Evolutionary conservation across 2,797 vertebrate genomes (phyloP).

Genomic region (Lithobates sylvaticus): DNA sequence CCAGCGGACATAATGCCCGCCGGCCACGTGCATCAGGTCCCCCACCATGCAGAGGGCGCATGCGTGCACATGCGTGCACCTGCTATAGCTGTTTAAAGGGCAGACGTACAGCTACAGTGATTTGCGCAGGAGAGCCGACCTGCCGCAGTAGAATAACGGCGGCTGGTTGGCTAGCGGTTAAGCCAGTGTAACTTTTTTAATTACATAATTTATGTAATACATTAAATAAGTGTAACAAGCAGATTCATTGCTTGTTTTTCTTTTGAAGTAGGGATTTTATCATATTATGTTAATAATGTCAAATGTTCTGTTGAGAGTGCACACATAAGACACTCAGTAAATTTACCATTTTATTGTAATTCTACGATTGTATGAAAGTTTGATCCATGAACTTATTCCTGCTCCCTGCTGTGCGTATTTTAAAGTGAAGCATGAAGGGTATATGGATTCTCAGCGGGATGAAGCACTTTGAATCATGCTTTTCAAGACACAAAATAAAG

Average conservation of each 20-base stretch:
- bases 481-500: conserved; percentile 48
- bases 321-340: conserved; percentile 24
- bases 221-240: neutral
- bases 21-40: no score
- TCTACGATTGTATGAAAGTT: conserved; percentile 36
- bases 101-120: no score
- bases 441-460: conserved; percentile 53
- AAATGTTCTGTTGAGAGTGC: conserved; percentile 15
- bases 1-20: no score
- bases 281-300: conserved; percentile 10
- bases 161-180: no score
- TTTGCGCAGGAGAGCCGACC: no score
- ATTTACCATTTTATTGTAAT: conserved; percentile 34
- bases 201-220: neutral
- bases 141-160: no score
- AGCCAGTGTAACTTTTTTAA: neutral
- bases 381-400: conserved; percentile 42
- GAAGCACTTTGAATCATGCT: conserved; percentile 53
- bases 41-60: no score
- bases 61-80: no score
- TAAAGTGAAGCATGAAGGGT: conserved; percentile 34
- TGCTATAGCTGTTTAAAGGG: no score
- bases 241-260: neutral
- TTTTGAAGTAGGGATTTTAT: neutral
- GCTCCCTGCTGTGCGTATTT: conserved; percentile 21